These are phyloP conservation scores for Luffia ferchaultella DNA, from an alignment of 2,888 invertebrate species.

Conservation along the genomic window DNA sequence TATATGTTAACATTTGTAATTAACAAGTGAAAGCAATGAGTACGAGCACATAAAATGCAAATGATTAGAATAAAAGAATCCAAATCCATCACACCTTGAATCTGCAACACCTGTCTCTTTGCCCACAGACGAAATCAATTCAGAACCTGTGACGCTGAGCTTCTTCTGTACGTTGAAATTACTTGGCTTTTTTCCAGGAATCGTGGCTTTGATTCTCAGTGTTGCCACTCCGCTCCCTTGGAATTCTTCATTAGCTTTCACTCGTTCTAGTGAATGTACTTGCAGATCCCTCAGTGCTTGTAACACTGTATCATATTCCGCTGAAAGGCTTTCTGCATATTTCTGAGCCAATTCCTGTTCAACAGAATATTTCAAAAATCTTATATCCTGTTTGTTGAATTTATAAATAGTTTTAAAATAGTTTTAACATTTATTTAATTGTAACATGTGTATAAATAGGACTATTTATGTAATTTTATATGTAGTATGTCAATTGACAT, in stretches of 20 bases:
- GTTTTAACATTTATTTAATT: not conserved
- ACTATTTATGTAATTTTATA: not conserved
- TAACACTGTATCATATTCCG: slow-evolving; percentile 57
- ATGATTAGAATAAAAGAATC: too few relatives aligned
- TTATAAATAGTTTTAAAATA: too few relatives aligned
- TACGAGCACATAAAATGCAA: too few relatives aligned
- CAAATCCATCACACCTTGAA: too few relatives aligned
- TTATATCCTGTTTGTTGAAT: too few relatives aligned
- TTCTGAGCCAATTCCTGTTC: slow-evolving; percentile 69
- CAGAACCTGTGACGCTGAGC: slow-evolving; percentile 58
- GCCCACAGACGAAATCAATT: slow-evolving; percentile 63
- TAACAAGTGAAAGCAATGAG: too few relatives aligned
- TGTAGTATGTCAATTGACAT: too few relatives aligned
- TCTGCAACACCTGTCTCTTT: slow-evolving; percentile 39
- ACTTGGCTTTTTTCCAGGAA: slow-evolving; percentile 54
- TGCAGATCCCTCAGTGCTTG: slow-evolving; percentile 70
- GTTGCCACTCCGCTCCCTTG: slow-evolving; percentile 77
- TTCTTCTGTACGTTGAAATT: slow-evolving; percentile 63
- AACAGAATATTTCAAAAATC: not conserved
- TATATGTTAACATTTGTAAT: too few relatives aligned
- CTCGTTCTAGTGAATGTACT: slow-evolving; percentile 73
- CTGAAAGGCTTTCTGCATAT: slow-evolving; percentile 62
- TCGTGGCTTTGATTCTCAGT: slow-evolving; percentile 71
- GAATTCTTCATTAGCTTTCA: slow-evolving; percentile 73
- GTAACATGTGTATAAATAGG: not conserved